Evolutionary conservation across 2,797 vertebrate species (phyloP).

Genomic region (Centroberyx gerrardi): DNA sequence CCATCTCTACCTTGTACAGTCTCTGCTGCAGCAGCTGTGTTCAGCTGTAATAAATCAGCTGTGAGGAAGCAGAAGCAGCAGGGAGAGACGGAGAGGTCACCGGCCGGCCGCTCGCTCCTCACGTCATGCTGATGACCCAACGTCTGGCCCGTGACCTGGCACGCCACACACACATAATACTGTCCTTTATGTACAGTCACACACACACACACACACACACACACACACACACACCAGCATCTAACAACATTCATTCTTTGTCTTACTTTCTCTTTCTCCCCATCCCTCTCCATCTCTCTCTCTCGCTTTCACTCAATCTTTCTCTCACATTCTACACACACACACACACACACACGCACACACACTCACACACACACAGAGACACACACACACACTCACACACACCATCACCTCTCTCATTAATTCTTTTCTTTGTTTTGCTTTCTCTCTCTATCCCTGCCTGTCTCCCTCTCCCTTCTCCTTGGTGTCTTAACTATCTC

Average conservation of each 20-base stretch:
- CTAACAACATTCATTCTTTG: not conserved
- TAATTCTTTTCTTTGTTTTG: too few relatives aligned
- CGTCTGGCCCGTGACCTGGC: conserved; percentile 20
- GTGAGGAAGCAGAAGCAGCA: not conserved
- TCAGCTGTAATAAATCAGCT: not conserved
- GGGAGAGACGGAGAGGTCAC: not conserved
- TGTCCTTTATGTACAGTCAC: conserved; percentile 7
- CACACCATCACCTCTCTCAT: too few relatives aligned
- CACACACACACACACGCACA: too few relatives aligned
- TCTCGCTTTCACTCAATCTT: not conserved
- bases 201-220: not conserved
- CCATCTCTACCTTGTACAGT: too few relatives aligned
- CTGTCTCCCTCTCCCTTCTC: conserved; percentile 27
- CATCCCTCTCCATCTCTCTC: not conserved
- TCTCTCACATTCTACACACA: not conserved
- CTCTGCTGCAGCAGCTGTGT: too few relatives aligned
- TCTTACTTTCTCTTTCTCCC: conserved; percentile 30
- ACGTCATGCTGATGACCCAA: conserved; percentile 47
- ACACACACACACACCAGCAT: not conserved
- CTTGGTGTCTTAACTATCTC: not conserved
- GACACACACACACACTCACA: too few relatives aligned
- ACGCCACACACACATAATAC: conserved; percentile 10
- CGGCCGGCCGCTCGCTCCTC: conserved; percentile 1
- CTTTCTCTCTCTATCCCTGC: not conserved
- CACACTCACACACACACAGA: too few relatives aligned